phyloP scores from a whole-genome alignment of 2,888 invertebrate genomes.

The Stenodema calcarata region DNA sequence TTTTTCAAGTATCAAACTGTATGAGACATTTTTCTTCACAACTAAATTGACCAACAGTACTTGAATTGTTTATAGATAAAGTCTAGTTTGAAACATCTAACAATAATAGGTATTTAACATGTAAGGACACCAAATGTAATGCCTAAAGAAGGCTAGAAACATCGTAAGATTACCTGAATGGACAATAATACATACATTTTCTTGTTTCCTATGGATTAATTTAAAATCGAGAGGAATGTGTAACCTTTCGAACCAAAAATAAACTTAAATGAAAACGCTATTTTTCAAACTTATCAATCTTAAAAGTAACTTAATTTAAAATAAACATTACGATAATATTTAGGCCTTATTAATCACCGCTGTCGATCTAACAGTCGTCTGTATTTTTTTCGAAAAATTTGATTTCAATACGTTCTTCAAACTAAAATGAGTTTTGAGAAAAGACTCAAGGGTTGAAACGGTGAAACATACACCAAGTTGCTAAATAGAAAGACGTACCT shows the following conservation, averaged over 20 bases:
- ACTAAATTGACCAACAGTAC: slow-evolving; percentile 7
- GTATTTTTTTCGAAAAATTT: neutral
- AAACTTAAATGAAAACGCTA: neutral
- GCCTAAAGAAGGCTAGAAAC: too few species aligned
- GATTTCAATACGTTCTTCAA: neutral
- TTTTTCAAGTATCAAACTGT: too few species aligned
- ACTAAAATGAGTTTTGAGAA: neutral
- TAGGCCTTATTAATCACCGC: slow-evolving; percentile 29
- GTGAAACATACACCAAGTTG: neutral
- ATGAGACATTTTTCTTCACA: too few species aligned
- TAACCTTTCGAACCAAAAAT: neutral
- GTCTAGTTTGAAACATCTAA: neutral
- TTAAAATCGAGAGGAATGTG: slow-evolving; percentile 17
- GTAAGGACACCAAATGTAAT: neutral
- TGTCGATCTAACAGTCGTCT: slow-evolving; percentile 2
- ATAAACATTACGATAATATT: neutral
- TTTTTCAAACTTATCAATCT: neutral
- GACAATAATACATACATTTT: neutral
- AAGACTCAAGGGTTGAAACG: too few species aligned
- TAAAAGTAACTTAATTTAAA: neutral
- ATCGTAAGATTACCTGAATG: too few species aligned
- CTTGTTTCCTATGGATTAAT: neutral
- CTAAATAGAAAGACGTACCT: neutral
- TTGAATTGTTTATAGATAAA: neutral
- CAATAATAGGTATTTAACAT: neutral